Conservation (phyloP, 2,888 invertebrate genomes). For the Slavum lentiscoides region DNA sequence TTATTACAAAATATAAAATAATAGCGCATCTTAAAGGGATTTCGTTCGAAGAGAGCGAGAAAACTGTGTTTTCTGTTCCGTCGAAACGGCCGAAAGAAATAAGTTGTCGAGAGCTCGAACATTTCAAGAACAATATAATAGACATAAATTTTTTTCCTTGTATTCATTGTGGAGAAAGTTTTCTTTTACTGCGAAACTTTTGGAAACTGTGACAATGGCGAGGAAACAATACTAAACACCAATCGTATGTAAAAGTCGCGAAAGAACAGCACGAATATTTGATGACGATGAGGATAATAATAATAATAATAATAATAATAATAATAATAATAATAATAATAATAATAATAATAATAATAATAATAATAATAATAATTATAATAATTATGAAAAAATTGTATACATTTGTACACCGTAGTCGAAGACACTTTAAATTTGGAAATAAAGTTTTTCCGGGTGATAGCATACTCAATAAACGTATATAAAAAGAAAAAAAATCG, state of each 20-base stretch:
- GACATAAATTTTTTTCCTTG: conserved; percentile 39
- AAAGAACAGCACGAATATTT: conserved; percentile 36
- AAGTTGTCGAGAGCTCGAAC: conserved; percentile 39
- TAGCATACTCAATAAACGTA: too few relatives aligned
- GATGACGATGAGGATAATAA: conserved; percentile 31
- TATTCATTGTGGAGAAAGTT: conserved; percentile 46
- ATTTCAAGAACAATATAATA: conserved; percentile 49
- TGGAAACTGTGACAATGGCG: conserved; percentile 42
- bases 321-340: too few relatives aligned
- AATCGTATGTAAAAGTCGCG: conserved; percentile 37
- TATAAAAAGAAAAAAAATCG: too few relatives aligned
- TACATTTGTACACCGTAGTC: too few relatives aligned
- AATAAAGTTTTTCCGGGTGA: too few relatives aligned
- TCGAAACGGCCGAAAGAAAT: conserved; percentile 15
- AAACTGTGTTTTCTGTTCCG: conserved; percentile 8
- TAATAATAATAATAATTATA: conserved; percentile 23
- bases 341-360: conserved; percentile 20
- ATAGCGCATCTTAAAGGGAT: not conserved
- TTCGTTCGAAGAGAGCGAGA: not conserved
- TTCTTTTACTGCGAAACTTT: conserved; percentile 42
- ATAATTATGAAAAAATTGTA: conserved; percentile 24
- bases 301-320: not conserved
- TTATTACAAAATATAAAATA: not conserved
- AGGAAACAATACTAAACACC: conserved; percentile 39
- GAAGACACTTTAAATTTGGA: too few relatives aligned